These are phyloP conservation scores for Deilephila porcellus DNA, from an alignment of 2,888 invertebrate species.

Conservation along the genomic window DNA sequence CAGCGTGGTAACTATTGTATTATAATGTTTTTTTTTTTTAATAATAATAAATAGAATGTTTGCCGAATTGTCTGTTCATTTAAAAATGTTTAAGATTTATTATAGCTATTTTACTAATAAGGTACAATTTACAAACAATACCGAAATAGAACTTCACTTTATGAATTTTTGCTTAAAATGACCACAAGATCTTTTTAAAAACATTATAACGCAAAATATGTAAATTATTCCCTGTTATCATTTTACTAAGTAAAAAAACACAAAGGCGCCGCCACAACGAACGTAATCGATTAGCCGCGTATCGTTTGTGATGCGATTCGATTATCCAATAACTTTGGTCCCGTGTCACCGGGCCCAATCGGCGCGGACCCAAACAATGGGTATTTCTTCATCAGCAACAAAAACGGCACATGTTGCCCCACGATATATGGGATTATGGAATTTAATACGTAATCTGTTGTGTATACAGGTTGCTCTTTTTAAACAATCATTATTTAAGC, in stretches of 20 bases:
- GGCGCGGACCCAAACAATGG: conserved; percentile 68
- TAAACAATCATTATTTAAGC: neutral
- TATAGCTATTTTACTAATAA: too few species aligned
- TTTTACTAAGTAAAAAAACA: conserved; percentile 50
- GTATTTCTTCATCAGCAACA: conserved; percentile 81
- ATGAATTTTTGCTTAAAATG: neutral
- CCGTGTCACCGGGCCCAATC: conserved; percentile 79
- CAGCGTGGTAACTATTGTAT: too few species aligned
- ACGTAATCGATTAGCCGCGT: conserved; percentile 76
- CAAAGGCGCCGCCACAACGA: conserved; percentile 76
- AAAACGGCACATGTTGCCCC: conserved; percentile 66
- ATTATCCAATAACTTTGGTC: conserved; percentile 69
- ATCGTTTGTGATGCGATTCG: conserved; percentile 77
- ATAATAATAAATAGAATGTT: too few species aligned
- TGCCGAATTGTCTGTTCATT: too few species aligned
- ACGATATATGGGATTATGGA: conserved; percentile 75
- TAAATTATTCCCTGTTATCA: conserved; percentile 30
- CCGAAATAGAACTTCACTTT: too few species aligned
- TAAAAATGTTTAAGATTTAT: too few species aligned
- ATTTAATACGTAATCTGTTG: conserved; percentile 56
- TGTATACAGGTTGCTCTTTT: conserved; percentile 58
- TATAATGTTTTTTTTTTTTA: too few species aligned
- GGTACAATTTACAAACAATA: too few species aligned
- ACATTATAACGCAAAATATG: neutral
- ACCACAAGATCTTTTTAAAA: neutral